Base-by-base conservation (phyloP, 2,113 vertebrate genomes). In the Nannobrachium achirus region DNA sequence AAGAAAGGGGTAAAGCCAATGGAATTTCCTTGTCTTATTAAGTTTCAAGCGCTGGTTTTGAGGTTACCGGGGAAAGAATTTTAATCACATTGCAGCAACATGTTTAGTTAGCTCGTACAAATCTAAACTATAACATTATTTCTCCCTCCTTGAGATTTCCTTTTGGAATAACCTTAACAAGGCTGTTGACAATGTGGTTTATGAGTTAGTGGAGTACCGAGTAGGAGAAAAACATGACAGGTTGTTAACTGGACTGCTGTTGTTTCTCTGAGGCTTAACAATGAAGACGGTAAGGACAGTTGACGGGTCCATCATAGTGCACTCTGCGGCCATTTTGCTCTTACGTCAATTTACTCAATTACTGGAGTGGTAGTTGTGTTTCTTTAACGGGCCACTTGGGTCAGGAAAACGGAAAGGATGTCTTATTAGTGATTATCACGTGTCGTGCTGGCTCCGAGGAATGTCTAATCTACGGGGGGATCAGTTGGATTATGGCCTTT, bases 401-500 rank as follows among this genome's bases (percentile, higher is more conserved):
- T 65, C n/a, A n/a, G 70, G 56, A 75, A 58, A 7, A 62, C 57
- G n/a, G n/a, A 49, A 79, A 57, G 49, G 70, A 70, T 66, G 80
- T 68, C 64, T 64, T n/a, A 45, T 62, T n/a, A n/a, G n/a, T 68
- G n/a, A 52, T 71, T 67, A 58, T 88, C 84, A 82, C 84, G 85
- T 88, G 81, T 85, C 9, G 10, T n/a, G 66, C 64, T 56, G 84
- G 69, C 70, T 79, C 66, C 4, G 18, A 68, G 84, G 86, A 90
- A 89, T 89, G 78, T 86, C 55, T 79, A 85, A 78, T 80, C 77
- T 90, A 57, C 71, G 69, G 64, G n/a, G 67, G 79, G 71, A 76
- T 88, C 71, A 87, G 74, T 64, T 85, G 82, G 88, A 87, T 88
- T 87, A 84, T 86, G 78, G 76, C 84, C 77, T 85, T 88, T 82